Evolutionary conservation across 2,113 vertebrate species (phyloP), one percentile per base, ranked within the genome.

Genomic region (Rhinopithecus roxellana): DNA sequence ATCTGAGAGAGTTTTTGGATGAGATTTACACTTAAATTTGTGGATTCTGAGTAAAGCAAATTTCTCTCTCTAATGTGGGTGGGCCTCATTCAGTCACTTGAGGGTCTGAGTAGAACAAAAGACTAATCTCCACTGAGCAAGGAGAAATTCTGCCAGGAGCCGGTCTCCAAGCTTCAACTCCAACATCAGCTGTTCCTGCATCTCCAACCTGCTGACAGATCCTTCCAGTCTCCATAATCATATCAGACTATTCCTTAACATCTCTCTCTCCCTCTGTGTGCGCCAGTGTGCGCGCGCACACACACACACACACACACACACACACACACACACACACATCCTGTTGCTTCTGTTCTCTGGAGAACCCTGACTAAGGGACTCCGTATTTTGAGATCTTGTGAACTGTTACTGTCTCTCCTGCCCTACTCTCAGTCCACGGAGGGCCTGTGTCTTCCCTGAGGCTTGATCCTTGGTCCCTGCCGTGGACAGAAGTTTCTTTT

Each of bases 311-410:
- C 8, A 6, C 23, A 35, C 4, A 50, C 1, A 20, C 43, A 57
- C n/a, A 92, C 75, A 50, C 32, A 38, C 8, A 40, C 59, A 32
- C 22, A 30, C 5, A 59, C 32, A 38, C 45, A 43, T 1, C 23
- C 74, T 14, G 14, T 35, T 69, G 64, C 13, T 35, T 69, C 32
- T 69, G 25, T 45, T 48, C 14, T 43, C 92, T n/a, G 27, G 50
- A 32, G 32, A 55, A 30, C 23, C 5, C 16, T 8, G 25, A 57
- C 69, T 8, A 20, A 4, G 11, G 11, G 7, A 18, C 2, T 3
- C 14, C 9, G 0, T n/a, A 7, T 25, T n/a, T 55, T n/a, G 72
- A 40, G 20, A 6, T 5, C 8, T 43, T 5, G 2, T 55, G n/a
- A 8, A 2, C 14, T 20, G 20, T 13, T n/a, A 11, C 35, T 6